Evolutionary conservation across 64 coral and sea anemone species (phyloP), one percentile per base, ranked within the genome.

Genomic region (Pachyseris speciosa): DNA sequence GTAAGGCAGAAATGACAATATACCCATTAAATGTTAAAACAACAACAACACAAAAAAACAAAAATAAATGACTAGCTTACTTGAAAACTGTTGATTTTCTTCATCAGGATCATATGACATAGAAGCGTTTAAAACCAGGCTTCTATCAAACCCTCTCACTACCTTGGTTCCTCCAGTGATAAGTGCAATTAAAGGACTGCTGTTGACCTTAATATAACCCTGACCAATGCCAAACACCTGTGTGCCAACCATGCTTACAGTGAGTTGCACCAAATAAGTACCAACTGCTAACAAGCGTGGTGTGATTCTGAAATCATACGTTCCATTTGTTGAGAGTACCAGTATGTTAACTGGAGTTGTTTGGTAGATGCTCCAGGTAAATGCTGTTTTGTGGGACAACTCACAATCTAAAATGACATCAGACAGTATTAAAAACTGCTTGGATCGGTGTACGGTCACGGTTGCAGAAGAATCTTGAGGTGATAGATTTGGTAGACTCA

Each of bases 101-200:
- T 42, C 40, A 27, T 65, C 87, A 1, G 59, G 36, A 13, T 90
- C 87, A 69, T 20, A 30, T 29, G 87, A 90, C 15, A 50, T 43
- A 17, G 87, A 90, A 11, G 87, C 87, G 55, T 90, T 29, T 7
- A 90, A 63, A 3, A 37, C 34, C 44, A 90, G 27, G 17, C 37
- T 90, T 31, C 30, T 77, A 69, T 90, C 67, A 19, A 47, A 75
- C 20, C 50, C 66, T 48, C 55, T 26, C 17, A 51, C 59, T n/a
- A 67, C 55, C 33, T 25, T 76, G 4, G 74, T 60, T 33, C 87
- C 87, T 19, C 74, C 87, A 28, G 75, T 36, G 9, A 90, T 68
- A n/a, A 31, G 32, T 3, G 87, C 87, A 51, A 80, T 37, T 26
- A 90, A 38, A 19, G 87, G 40, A 42, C 73, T 78, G 3, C 4